These are phyloP conservation scores for Corydoras maculifer DNA, from an alignment of 2,113 vertebrate genomes.

Conservation along the genomic window DNA sequence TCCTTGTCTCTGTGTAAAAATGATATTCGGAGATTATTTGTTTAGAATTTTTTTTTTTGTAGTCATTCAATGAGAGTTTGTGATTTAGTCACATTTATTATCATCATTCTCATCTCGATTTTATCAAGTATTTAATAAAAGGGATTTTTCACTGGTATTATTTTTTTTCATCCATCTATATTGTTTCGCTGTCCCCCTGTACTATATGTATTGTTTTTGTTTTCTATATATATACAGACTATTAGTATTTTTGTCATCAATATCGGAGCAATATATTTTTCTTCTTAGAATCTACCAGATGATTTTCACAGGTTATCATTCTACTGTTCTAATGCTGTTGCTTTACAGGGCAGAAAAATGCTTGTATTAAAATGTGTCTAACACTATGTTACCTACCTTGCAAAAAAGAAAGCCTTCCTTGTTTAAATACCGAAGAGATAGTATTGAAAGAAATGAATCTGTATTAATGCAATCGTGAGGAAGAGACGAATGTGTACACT, in stretches of 20 bases:
- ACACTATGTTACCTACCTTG: conserved; percentile 18
- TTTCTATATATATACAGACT: conserved; percentile 23
- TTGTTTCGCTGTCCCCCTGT: background rate
- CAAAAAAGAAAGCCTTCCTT: conserved; percentile 14
- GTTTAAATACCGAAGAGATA: conserved; percentile 9
- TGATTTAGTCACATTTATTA: background rate
- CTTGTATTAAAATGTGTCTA: background rate
- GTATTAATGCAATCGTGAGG: background rate
- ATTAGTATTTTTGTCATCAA: conserved; percentile 24
- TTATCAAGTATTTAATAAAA: conserved; percentile 39
- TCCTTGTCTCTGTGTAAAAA: conserved; percentile 16
- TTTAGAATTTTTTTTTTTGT: conserved; percentile 44
- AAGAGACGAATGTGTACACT: background rate
- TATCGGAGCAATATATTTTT: conserved; percentile 46
- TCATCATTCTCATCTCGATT: conserved; percentile 33
- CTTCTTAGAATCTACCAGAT: conserved; percentile 22
- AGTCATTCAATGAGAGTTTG: conserved; percentile 21
- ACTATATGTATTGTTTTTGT: conserved; percentile 24
- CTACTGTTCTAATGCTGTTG: conserved; percentile 16
- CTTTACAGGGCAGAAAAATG: background rate
- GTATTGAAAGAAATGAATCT: background rate
- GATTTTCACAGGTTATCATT: conserved; percentile 13
- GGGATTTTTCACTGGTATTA: conserved; percentile 21
- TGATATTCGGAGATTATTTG: conserved; percentile 3
- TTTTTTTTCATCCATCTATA: too few relatives aligned